Base-by-base conservation (phyloP, 2,113 vertebrate genomes). In the Kryptolebias marmoratus region DNA sequence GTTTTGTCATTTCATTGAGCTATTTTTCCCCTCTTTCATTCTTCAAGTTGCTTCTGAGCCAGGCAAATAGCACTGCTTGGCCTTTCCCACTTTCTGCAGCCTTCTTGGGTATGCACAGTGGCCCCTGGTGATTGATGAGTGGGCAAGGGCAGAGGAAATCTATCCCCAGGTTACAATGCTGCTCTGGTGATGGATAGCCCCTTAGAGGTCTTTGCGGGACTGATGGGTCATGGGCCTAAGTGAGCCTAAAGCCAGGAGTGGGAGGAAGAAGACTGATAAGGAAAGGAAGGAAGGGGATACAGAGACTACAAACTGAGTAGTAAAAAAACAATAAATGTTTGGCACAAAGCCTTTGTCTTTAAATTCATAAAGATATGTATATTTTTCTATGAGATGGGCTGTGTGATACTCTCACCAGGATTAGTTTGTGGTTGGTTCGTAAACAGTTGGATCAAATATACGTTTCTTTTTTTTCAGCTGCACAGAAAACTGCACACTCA, bases 101-200 rank as follows among this genome's bases (percentile, higher is more conserved):
- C 91, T 94, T 89, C 87, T 94, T 93, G 86, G 78, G 87, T 91
- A 93, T 94, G 87, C 92, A 89, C 86, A 64, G 73, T 77, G 80
- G 86, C 85, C 84, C 68, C 64, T 59, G 57, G 77, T 93, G 93
- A 94, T 94, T 92, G 93, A 94, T 94, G 91, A 93, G 85, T 77
- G 67, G 81, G 89, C 77, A 75, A 71, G 61, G 65, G 80, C 75
- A 90, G 90, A 88, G 83, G 90, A 91, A 92, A 93, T 93, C 92
- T 91, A 88, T 91, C 88, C 91, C 90, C 80, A 68, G 88, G 92
- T 90, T 90, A 75, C 77, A 81, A 84, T 48, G 44, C n/a, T 64
- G 90, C 60, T 74, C 31, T 64, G 58, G 85, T 94, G 94, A 94
- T 94, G 92, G 90, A 94, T 93, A 84, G 90, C 71, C 75, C 86